Evolutionary conservation across 2,888 invertebrate genomes (phyloP).

Genomic region (Nemoura dubitans): DNA sequence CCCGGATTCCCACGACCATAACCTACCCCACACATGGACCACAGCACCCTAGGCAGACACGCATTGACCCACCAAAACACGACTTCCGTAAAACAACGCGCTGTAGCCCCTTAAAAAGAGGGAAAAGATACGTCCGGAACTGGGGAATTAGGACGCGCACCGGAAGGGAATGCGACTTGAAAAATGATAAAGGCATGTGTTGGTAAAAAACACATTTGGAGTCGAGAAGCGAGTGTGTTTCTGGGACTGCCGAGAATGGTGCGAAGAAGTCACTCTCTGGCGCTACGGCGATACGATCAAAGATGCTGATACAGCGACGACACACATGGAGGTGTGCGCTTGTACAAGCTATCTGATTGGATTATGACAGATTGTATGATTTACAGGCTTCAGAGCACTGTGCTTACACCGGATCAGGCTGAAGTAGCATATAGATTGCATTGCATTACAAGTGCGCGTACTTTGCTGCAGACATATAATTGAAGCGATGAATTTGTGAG

Average conservation of each 20-base stretch:
- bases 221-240: neutral
- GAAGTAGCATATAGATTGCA: no score
- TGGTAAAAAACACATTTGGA: neutral
- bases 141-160: conserved; percentile 5
- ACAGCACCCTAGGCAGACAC: neutral
- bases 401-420: neutral
- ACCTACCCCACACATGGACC: conserved; percentile 31
- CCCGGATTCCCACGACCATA: conserved; percentile 3
- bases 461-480: no score
- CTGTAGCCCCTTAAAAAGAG: neutral
- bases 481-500: no score
- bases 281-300: neutral
- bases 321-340: neutral
- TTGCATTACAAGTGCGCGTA: no score
- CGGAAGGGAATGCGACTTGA: neutral
- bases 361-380: neutral
- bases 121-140: conserved; percentile 17
- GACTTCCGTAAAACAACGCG: conserved; percentile 17
- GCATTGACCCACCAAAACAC: conserved; percentile 24
- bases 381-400: neutral
- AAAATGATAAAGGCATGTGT: conserved; percentile 20
- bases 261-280: neutral
- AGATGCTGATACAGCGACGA: neutral
- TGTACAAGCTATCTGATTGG: neutral
- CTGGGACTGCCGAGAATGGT: neutral